phyloP scores from a whole-genome alignment of 2,797 vertebrate species.

The Phrynocephalus guinanensis region DNA sequence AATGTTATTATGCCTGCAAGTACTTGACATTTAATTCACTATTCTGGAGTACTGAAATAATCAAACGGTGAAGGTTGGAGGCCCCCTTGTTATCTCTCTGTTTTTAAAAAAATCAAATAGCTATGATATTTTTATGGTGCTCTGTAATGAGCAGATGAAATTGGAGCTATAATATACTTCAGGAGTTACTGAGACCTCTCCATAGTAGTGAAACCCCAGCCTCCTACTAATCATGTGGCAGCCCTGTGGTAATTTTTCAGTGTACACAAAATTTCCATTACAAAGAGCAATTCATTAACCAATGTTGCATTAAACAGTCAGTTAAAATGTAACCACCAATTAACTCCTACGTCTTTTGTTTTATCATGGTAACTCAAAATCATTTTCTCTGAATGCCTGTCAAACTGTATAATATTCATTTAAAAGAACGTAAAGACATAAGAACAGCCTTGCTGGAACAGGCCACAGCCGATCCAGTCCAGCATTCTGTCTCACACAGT shows the following conservation, averaged over 20 bases:
- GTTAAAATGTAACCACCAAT: neutral
- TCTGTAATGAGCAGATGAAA: constrained; percentile 2
- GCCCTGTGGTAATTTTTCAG: neutral
- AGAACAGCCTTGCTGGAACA: no score
- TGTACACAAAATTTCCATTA: neutral
- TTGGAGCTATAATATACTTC: neutral
- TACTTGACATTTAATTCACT: constrained; percentile 36
- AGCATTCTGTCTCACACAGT: no score
- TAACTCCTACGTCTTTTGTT: neutral
- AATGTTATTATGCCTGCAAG: constrained; percentile 10
- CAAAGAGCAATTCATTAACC: neutral
- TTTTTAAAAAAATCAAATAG: neutral
- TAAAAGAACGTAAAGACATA: no score
- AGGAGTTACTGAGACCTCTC: neutral
- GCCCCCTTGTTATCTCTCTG: neutral
- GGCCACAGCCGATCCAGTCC: no score
- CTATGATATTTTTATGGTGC: constrained; percentile 10
- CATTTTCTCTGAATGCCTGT: neutral
- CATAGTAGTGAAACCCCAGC: neutral
- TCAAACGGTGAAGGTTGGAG: neutral
- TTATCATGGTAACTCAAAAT: neutral
- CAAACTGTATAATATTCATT: neutral
- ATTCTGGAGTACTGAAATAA: constrained; percentile 11
- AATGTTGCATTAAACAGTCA: neutral
- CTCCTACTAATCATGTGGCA: neutral